Evolutionary conservation across 23 tunicate species (phyloP).

Genomic region (Halocynthia aurantium): DNA sequence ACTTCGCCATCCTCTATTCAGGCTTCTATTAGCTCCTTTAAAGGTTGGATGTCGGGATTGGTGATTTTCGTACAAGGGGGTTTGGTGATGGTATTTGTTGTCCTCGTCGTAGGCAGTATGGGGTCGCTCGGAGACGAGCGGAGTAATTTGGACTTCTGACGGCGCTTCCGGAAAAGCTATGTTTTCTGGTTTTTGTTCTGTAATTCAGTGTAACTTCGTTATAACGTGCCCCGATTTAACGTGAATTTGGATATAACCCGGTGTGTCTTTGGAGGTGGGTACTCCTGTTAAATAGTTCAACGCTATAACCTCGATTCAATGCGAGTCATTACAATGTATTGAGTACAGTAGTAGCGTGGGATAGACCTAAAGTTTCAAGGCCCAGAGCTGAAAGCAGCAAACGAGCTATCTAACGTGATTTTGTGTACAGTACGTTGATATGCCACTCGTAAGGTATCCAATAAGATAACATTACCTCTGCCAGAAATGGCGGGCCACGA

Average conservation of each 20-base stretch:
- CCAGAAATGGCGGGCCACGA: neutral
- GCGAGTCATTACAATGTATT: too few species aligned
- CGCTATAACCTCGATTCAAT: too few species aligned
- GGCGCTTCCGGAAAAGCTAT: neutral
- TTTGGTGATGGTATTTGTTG: neutral
- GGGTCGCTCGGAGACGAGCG: conserved; percentile 1
- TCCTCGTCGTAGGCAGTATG: conserved; percentile 10
- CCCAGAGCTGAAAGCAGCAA: too few species aligned
- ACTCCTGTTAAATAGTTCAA: too few species aligned
- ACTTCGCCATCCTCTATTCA: conserved; percentile 7
- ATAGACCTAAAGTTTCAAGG: too few species aligned
- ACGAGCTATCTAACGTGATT: too few species aligned
- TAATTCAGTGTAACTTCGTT: too few species aligned
- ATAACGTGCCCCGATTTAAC: too few species aligned
- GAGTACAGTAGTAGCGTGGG: too few species aligned
- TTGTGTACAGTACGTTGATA: neutral
- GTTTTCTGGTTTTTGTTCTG: too few species aligned
- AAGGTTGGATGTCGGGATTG: conserved; percentile 6
- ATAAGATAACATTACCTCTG: neutral
- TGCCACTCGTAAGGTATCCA: neutral
- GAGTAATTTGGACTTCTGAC: conserved; percentile 20
- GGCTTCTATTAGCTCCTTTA: neutral
- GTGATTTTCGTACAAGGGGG: neutral
- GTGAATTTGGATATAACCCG: too few species aligned
- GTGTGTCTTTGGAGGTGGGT: too few species aligned